Conservation (phyloP, 1,140 invertebrate genomes). For the Sarcophaga peregrina region DNA sequence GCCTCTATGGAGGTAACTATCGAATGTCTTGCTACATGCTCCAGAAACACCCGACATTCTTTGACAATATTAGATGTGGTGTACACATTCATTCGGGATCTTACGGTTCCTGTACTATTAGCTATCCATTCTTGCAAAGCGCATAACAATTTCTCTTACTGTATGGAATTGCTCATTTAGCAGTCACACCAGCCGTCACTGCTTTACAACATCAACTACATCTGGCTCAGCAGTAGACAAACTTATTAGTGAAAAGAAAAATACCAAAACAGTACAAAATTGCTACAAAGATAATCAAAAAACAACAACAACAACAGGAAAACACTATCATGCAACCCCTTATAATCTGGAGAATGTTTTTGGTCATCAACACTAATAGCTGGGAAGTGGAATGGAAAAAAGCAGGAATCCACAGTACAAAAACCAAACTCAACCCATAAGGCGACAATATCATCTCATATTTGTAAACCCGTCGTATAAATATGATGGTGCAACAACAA, state of each 20-base stretch:
- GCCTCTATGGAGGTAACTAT: too few relatives aligned
- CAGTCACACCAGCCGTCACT: slow-evolving; percentile 30
- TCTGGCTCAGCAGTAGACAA: not conserved
- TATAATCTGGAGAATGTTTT: slow-evolving; percentile 28
- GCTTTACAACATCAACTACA: not conserved
- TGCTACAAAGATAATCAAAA: too few relatives aligned
- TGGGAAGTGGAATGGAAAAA: not conserved
- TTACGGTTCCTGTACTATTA: too few relatives aligned
- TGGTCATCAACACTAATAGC: slow-evolving; percentile 39
- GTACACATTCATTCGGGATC: too few relatives aligned
- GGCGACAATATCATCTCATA: not conserved
- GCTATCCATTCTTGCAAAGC: too few relatives aligned
- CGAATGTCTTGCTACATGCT: too few relatives aligned
- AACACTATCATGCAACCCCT: slow-evolving; percentile 23
- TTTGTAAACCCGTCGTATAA: not conserved
- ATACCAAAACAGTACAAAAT: not conserved
- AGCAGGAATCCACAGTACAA: not conserved
- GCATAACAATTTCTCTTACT: slow-evolving; percentile 31
- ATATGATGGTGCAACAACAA: not conserved
- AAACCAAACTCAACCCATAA: slow-evolving; percentile 2
- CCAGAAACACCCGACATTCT: too few relatives aligned
- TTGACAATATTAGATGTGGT: too few relatives aligned
- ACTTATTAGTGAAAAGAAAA: slow-evolving; percentile 27
- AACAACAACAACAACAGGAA: not conserved
- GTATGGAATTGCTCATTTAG: slow-evolving; percentile 26